Evolutionary conservation across 2,888 invertebrate genomes (phyloP).

Genomic region (Teinopalpus imperialis): DNA sequence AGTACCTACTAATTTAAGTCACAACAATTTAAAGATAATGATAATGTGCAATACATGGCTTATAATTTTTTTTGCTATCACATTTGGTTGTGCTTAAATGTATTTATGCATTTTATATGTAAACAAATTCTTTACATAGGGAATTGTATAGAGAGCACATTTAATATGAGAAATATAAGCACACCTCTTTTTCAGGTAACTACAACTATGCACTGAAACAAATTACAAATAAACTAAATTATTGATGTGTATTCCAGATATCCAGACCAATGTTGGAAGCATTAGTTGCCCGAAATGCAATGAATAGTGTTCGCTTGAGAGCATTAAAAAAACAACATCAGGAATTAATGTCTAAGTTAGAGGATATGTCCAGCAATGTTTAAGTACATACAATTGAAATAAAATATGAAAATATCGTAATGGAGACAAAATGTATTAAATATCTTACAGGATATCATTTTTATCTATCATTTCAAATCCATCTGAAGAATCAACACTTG

Average conservation of each 20-base stretch:
- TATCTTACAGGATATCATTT: conserved; percentile 57
- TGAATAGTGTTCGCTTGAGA: conserved; percentile 63
- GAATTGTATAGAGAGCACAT: too few species aligned
- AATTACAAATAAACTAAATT: too few species aligned
- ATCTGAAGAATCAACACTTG: conserved; percentile 70
- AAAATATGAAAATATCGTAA: conserved; percentile 16
- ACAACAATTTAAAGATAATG: too few species aligned
- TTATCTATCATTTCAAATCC: conserved; percentile 77
- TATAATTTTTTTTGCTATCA: too few species aligned
- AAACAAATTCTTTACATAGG: too few species aligned
- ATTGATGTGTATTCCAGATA: conserved; percentile 53
- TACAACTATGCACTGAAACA: too few species aligned
- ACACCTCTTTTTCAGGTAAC: too few species aligned
- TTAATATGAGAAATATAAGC: too few species aligned
- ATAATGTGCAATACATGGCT: too few species aligned
- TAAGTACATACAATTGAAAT: conserved; percentile 33
- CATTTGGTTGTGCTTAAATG: too few species aligned
- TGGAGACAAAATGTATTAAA: conserved; percentile 14
- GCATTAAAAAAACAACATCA: conserved; percentile 73
- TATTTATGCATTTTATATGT: too few species aligned
- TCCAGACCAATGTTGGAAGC: conserved; percentile 76
- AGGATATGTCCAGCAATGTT: conserved; percentile 58
- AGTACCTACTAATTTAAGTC: too few species aligned
- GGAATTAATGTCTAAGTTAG: conserved; percentile 67
- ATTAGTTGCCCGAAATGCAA: conserved; percentile 66